These are phyloP conservation scores for Prunella himalayana DNA, from an alignment of 2,113 vertebrate species.

Conservation along the genomic window DNA sequence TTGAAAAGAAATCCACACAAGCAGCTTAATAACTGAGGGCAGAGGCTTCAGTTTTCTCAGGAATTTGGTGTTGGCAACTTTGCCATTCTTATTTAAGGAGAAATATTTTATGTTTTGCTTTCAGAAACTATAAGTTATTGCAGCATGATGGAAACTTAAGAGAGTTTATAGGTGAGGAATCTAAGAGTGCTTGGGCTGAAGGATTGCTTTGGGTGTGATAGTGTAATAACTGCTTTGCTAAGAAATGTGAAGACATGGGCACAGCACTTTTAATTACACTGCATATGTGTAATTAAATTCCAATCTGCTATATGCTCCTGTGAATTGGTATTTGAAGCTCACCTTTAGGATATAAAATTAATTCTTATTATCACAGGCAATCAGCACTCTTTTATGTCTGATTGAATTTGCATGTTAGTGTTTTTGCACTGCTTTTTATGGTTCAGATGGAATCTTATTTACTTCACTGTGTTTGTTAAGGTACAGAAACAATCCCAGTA, in stretches of 20 bases:
- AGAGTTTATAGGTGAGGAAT: not conserved
- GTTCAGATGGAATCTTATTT: not conserved
- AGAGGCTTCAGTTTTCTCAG: not conserved
- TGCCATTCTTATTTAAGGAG: not conserved
- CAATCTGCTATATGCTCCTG: not conserved
- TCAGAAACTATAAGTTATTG: not conserved
- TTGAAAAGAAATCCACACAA: not conserved
- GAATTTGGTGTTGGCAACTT: not conserved
- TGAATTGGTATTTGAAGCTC: not conserved
- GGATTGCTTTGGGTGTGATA: not conserved
- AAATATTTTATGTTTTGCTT: not conserved
- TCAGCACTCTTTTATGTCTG: not conserved
- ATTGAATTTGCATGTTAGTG: not conserved
- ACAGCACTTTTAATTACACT: not conserved
- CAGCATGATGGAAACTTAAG: not conserved
- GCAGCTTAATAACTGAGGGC: not conserved
- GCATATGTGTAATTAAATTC: not conserved
- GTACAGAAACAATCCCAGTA: not conserved
- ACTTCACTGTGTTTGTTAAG: not conserved
- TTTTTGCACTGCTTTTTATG: not conserved
- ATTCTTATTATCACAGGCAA: not conserved
- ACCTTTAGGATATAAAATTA: not conserved
- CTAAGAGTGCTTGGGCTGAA: not conserved
- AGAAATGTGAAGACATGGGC: not conserved
- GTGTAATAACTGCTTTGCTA: not conserved